Evolutionary conservation across 1,140 invertebrate genomes (phyloP), one percentile per base, ranked within the genome.

Genomic region (Aphaenogaster floridana): DNA sequence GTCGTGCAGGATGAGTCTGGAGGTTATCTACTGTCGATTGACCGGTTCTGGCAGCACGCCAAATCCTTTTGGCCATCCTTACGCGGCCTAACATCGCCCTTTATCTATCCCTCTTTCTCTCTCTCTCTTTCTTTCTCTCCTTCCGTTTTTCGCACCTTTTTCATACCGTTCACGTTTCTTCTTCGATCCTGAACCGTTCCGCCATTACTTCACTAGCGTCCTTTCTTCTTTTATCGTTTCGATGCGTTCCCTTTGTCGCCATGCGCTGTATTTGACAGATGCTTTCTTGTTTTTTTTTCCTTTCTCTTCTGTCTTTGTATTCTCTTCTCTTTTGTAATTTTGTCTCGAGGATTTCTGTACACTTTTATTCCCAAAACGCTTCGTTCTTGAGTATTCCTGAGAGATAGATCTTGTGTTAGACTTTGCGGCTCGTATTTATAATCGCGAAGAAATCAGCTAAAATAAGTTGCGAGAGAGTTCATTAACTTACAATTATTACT

Each of bases 11-110:
- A 86, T 88, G 74, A 85, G 84, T 52, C 72, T 71, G 74, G 74
- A 87, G 86, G 91, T 91, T 92, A 92, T 91, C 91, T 91, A 91
- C 88, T 87, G 87, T 77, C 90, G 92, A 92, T 92, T 92, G 92
- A 92, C 92, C 88, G 87, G 78, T 80, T 71, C 89, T 92, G 92
- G 92, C 90, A 83, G 50, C 50, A 54, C 57, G 92, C 92, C 92
- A 92, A 92, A 88, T 90, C 88, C 90, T 77, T 69, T 83, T 86
- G 87, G 54, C 77, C 80, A 86, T 87, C 80, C 87, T 66, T 63
- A 77, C 63, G 81, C 69, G 69, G 69, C 87, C 77, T 88, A 89
- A 86, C 86, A 48, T 86, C 81, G 57, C 50, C 68, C 36, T 85
- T 78, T 66, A 85, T 76, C 83, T 57, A n/a, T 74, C 57, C 52